Evolutionary conservation across 2,113 vertebrate genomes (phyloP), one percentile per base, ranked within the genome.

Genomic region (Calyptommatus sinebrachiatus): DNA sequence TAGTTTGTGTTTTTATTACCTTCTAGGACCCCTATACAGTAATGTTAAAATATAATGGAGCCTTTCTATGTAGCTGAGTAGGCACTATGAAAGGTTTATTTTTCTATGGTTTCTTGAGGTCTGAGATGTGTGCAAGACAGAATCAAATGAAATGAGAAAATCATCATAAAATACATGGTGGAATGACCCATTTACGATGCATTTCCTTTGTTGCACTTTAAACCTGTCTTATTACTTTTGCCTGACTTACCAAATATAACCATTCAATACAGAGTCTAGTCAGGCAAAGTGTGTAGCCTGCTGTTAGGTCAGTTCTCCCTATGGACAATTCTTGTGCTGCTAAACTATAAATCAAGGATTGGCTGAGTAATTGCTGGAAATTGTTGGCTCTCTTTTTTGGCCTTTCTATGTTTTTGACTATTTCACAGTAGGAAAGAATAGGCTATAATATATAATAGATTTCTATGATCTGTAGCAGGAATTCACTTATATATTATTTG

Each of bases 301-400:
- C 63, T 73, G 70, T 63, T 73, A 67, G 83, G 60, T 81, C 84
- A 80, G 0, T 6, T 57, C 22, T 76, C 75, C 69, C 83, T 29
- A 60, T 48, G 76, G 77, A 75, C 57, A 61, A 75, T 62, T 21
- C 63, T 69, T 57, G 73, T 78, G 71, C 65, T 62, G 53, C 61
- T 31, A 73, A 83, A 73, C 63, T 69, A 68, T 53, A 73, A 78
- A 67, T 83, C 71, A 83, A 73, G 63, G 53, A 41, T 68, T 78
- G 78, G 63, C 63, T 8, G 48, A 20, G 31, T 67, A 79, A 83
- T 14, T n/a, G 8, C 50, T 50, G 57, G 35, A 83, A 83, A 73
- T 83, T 60, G 79, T 81, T 68, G 29, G 53, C 68, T 86, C 80
- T 81, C 1, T 0, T 60, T n/a, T 63, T 61, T 57, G 53, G 20